phyloP scores from a whole-genome alignment of 2,797 vertebrate species.

The Anabas testudineus region DNA sequence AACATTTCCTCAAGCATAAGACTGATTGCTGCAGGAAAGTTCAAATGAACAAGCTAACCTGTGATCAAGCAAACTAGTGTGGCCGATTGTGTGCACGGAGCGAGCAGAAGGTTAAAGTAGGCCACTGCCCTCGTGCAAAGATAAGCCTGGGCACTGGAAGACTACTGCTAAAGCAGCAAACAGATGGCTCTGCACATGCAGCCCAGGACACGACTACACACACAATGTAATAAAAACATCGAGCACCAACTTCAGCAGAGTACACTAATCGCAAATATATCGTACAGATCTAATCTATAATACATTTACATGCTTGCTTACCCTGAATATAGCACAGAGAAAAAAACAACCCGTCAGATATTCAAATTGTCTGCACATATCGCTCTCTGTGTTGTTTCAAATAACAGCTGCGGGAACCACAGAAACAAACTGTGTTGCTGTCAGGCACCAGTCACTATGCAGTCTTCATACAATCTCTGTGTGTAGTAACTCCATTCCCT shows the following conservation, averaged over 20 bases:
- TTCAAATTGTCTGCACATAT: slow-evolving; percentile 16
- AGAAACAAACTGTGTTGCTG: slow-evolving; percentile 14
- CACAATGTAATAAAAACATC: slow-evolving; percentile 46
- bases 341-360: not conserved
- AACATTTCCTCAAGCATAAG: not conserved
- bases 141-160: slow-evolving; percentile 80
- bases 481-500: slow-evolving; percentile 50
- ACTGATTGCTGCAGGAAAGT: slow-evolving; percentile 18
- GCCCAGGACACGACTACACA: slow-evolving; percentile 56
- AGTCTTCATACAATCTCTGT: slow-evolving; percentile 28
- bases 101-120: slow-evolving; percentile 83
- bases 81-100: slow-evolving; percentile 47
- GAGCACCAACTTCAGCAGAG: slow-evolving; percentile 53
- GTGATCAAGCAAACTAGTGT: slow-evolving; percentile 45
- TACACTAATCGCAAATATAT: slow-evolving; percentile 57
- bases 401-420: slow-evolving; percentile 34
- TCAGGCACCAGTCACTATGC: slow-evolving; percentile 36
- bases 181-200: slow-evolving; percentile 81
- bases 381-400: slow-evolving; percentile 20
- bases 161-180: slow-evolving; percentile 77
- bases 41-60: slow-evolving; percentile 27
- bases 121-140: slow-evolving; percentile 77
- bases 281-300: slow-evolving; percentile 37
- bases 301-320: slow-evolving; percentile 23
- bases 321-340: not conserved